Conservation (phyloP, 2,113 vertebrate species). For the Irena cyanogastra region DNA sequence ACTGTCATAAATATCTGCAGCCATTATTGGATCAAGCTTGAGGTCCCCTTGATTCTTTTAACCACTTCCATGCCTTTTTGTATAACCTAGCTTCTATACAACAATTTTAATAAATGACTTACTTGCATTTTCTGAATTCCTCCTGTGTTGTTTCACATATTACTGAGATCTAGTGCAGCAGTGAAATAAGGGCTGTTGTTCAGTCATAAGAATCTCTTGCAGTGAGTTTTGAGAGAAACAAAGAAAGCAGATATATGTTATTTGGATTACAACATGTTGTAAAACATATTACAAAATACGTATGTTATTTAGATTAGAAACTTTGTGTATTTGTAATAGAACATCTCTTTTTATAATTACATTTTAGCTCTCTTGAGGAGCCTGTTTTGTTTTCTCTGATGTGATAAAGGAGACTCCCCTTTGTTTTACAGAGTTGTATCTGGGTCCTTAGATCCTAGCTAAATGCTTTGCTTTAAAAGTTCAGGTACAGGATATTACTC, state of each 20-base stretch:
- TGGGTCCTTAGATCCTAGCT: not conserved
- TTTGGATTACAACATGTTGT: not conserved
- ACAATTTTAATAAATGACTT: not conserved
- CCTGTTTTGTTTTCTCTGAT: not conserved
- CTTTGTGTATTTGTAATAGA: not conserved
- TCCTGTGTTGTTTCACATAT: not conserved
- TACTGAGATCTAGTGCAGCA: not conserved
- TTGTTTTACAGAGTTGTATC: not conserved
- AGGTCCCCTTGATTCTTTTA: not conserved
- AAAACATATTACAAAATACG: not conserved
- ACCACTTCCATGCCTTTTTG: not conserved
- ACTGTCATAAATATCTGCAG: not conserved
- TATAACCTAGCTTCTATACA: not conserved
- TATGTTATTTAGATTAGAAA: not conserved
- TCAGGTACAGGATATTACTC: not conserved
- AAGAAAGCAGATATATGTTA: not conserved
- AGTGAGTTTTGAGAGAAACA: not conserved
- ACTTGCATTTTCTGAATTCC: not conserved
- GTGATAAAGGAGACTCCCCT: not conserved
- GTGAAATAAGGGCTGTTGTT: not conserved
- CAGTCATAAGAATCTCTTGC: not conserved
- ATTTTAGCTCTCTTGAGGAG: not conserved
- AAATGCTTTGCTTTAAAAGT: not conserved
- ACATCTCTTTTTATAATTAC: not conserved
- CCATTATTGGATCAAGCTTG: not conserved